Evolutionary conservation across 2,797 vertebrate genomes (phyloP).

Genomic region (Artibeus lituratus): DNA sequence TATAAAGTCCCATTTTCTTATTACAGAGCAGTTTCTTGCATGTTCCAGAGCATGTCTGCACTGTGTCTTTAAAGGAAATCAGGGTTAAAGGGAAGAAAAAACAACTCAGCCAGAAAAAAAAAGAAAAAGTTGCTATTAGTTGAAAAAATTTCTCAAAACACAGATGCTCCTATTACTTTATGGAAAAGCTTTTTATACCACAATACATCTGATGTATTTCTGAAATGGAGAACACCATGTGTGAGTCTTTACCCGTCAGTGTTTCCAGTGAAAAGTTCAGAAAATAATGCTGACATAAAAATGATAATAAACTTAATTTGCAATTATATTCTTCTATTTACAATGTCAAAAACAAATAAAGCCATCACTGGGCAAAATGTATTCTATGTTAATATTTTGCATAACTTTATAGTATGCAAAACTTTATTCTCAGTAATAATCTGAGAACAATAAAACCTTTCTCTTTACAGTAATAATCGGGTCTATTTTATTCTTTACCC

Average conservation of each 20-base stretch:
- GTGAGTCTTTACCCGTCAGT: neutral
- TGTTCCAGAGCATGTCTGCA: neutral
- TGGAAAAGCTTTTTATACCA: neutral
- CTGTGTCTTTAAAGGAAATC: neutral
- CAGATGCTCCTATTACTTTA: slow-evolving; percentile 27
- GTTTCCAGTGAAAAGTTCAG: slow-evolving; percentile 28
- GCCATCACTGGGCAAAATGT: neutral
- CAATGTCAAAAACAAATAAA: slow-evolving; percentile 32
- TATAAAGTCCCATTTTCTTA: neutral
- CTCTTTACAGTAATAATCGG: neutral
- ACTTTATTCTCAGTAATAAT: neutral
- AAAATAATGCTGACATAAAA: slow-evolving; percentile 37
- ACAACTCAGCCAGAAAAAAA: neutral
- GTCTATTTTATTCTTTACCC: neutral
- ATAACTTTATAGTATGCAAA: neutral
- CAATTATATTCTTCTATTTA: slow-evolving; percentile 23
- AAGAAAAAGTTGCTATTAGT: neutral
- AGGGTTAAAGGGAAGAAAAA: neutral
- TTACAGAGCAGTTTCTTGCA: neutral
- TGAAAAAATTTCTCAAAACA: neutral
- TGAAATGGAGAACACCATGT: slow-evolving; percentile 12
- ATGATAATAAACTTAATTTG: slow-evolving; percentile 58
- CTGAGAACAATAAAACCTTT: too few species aligned
- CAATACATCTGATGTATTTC: neutral
- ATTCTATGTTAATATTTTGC: slow-evolving; percentile 24